phyloP scores from a whole-genome alignment of 2,888 invertebrate genomes.

The Cephus rjabovi region DNA sequence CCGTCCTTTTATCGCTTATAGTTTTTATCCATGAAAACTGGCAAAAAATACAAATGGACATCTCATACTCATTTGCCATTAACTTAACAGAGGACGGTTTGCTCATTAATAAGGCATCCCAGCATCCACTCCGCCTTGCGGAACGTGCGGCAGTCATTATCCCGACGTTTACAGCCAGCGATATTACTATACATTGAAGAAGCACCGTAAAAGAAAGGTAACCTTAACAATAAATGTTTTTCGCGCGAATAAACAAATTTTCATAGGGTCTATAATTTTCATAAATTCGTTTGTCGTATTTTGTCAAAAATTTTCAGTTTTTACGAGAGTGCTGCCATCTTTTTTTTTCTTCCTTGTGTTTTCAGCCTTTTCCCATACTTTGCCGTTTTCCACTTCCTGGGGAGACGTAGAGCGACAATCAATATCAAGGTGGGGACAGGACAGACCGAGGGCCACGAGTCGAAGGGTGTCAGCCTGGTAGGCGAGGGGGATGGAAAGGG shows the following conservation, averaged over 20 bases:
- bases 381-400: slow-evolving; percentile 25
- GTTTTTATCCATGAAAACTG: not conserved
- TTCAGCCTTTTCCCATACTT: slow-evolving; percentile 23
- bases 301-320: not conserved
- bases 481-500: slow-evolving; percentile 18
- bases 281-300: not conserved
- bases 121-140: not conserved
- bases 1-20: slow-evolving; percentile 43
- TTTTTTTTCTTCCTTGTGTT: slow-evolving; percentile 30
- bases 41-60: not conserved
- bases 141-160: slow-evolving; percentile 4
- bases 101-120: slow-evolving; percentile 17
- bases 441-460: slow-evolving; percentile 15
- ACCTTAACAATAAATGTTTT: not conserved
- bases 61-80: not conserved
- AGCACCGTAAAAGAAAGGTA: not conserved
- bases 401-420: slow-evolving; percentile 53
- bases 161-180: slow-evolving; percentile 7
- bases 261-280: not conserved
- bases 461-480: slow-evolving; percentile 27
- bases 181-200: not conserved
- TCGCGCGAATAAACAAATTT: not conserved
- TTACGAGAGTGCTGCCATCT: slow-evolving; percentile 20
- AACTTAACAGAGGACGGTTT: not conserved
- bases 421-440: slow-evolving; percentile 47